Evolutionary conservation across 1,140 invertebrate genomes (phyloP).

Genomic region (Chironomus striatipennis): DNA sequence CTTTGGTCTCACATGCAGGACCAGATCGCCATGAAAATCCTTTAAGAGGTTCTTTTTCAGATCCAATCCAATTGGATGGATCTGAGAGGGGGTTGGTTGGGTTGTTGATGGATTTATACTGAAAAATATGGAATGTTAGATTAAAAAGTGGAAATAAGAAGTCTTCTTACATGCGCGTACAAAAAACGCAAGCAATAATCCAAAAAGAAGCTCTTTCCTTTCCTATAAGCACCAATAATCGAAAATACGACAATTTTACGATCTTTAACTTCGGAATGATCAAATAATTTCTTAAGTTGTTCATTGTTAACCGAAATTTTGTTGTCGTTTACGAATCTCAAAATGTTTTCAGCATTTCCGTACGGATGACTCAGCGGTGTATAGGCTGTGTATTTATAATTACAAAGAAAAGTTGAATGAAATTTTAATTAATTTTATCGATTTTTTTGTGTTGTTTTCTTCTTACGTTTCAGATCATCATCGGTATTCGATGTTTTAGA

Average conservation of each 20-base stretch:
- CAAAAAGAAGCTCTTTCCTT: slow-evolving; percentile 39
- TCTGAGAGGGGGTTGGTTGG: not conserved
- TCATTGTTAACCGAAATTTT: not conserved
- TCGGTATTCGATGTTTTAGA: no score
- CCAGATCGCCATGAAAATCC: slow-evolving; percentile 50
- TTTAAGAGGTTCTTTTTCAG: slow-evolving; percentile 38
- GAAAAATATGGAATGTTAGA: slow-evolving; percentile 35
- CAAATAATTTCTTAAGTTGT: not conserved
- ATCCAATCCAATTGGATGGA: slow-evolving; percentile 41
- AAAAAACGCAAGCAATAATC: not conserved
- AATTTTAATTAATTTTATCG: no score
- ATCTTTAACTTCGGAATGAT: slow-evolving; percentile 40
- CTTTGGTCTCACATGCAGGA: slow-evolving; percentile 57
- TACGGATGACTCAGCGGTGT: not conserved
- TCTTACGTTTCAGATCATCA: no score
- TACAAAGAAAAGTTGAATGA: no score
- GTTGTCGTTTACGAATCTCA: not conserved
- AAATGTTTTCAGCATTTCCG: not conserved
- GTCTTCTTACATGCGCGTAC: not conserved
- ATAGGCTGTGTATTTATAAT: no score
- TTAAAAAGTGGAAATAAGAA: not conserved
- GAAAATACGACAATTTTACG: slow-evolving; percentile 79
- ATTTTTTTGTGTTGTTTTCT: no score
- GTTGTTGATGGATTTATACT: not conserved
- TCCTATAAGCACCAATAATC: slow-evolving; percentile 88